These are phyloP conservation scores for Norana najaformis DNA, from an alignment of 2,888 invertebrate genomes.

Conservation along the genomic window DNA sequence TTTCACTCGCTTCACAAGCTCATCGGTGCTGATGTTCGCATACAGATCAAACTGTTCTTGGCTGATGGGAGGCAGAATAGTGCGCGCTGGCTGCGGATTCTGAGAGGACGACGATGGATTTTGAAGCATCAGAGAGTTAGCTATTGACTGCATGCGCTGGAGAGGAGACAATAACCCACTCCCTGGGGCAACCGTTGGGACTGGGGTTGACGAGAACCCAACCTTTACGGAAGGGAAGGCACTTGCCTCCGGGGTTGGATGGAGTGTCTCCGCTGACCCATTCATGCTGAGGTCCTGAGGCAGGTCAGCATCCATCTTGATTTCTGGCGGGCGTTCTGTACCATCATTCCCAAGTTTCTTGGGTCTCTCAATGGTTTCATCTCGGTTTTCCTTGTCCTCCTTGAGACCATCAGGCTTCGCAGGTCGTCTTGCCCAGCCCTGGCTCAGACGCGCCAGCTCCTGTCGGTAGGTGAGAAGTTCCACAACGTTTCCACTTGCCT, in stretches of 20 bases:
- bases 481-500: conserved; percentile 58
- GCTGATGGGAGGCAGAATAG: conserved; percentile 93
- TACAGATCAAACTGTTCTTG: conserved; percentile 98
- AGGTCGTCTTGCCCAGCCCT: background rate
- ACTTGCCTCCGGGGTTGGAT: background rate
- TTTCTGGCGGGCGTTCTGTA: background rate
- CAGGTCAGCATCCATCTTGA: background rate
- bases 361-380: background rate
- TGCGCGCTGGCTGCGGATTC: conserved; percentile 56
- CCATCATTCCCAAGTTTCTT: background rate
- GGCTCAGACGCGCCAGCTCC: conserved; percentile 84
- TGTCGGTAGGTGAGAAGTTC: conserved; percentile 82
- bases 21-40: conserved; percentile 95
- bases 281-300: conserved; percentile 7
- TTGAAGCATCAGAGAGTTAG: conserved; percentile 81
- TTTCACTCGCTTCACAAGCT: conserved; percentile 82
- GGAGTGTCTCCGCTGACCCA: background rate
- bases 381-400: conserved; percentile 15
- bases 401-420: background rate
- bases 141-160: conserved; percentile 96
- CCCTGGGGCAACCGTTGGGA: background rate
- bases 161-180: conserved; percentile 77
- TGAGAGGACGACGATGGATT: conserved; percentile 8
- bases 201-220: background rate
- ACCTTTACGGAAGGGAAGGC: background rate